phyloP scores from a whole-genome alignment of 1,140 invertebrate species.

The Sinella curviseta region DNA sequence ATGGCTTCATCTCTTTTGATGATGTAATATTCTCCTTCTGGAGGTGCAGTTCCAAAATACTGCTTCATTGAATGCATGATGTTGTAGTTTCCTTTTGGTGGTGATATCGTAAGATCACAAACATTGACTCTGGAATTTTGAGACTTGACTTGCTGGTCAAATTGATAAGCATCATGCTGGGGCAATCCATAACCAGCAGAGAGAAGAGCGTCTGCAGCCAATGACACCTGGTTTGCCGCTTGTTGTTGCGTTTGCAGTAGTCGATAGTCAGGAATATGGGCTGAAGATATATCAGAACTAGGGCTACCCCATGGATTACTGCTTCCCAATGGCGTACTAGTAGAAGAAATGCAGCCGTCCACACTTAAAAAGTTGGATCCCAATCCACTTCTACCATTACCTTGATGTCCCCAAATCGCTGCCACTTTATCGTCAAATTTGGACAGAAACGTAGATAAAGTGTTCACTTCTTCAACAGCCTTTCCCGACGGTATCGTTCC shows the following conservation, averaged over 20 bases:
- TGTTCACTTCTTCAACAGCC: slow-evolving; percentile 40
- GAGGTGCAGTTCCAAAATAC: slow-evolving; percentile 39
- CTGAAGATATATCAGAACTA: not conserved
- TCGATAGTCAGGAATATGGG: not conserved
- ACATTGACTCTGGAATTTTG: not conserved
- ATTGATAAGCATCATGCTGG: not conserved
- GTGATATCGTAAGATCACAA: not conserved
- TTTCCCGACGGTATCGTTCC: not conserved
- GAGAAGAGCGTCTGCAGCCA: slow-evolving; percentile 4
- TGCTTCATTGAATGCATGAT: slow-evolving; percentile 43
- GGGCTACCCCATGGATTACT: slow-evolving; percentile 13
- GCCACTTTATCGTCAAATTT: slow-evolving; percentile 48
- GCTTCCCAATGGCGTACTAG: slow-evolving; percentile 11
- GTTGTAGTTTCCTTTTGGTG: slow-evolving; percentile 37
- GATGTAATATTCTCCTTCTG: slow-evolving; percentile 40
- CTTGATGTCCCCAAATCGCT: slow-evolving; percentile 42
- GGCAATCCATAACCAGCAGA: not conserved
- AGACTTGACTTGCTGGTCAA: not conserved
- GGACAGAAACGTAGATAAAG: slow-evolving; percentile 44
- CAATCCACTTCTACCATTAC: not conserved
- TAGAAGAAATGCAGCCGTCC: not conserved
- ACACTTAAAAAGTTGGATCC: not conserved
- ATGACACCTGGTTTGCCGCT: not conserved
- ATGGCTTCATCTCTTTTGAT: slow-evolving; percentile 14
- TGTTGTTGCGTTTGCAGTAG: not conserved